Percentiles rank a stretch among this genome's conserved stretches.
phyloP scores from a whole-genome alignment of 2,797 vertebrate genomes.

The Octomys mimax region DNA sequence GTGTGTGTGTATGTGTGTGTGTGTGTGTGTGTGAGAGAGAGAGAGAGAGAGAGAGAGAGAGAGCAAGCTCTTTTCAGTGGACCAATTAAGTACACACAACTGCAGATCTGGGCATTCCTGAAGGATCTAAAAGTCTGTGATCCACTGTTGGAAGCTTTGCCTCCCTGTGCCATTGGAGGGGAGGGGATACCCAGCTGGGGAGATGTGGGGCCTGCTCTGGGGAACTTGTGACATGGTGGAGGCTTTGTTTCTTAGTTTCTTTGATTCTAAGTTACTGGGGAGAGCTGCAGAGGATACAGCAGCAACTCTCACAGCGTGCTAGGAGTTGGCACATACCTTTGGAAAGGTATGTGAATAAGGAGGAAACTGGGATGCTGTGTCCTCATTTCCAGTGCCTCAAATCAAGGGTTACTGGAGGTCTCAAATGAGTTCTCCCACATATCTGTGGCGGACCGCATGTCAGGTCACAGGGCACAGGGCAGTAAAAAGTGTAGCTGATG shows the following conservation, averaged over 20 bases:
- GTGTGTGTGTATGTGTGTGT: no score
- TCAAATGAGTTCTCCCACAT: background rate
- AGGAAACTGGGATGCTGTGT: background rate
- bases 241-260: background rate
- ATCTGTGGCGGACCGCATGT: fast-evolving
- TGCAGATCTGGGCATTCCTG: background rate
- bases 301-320: background rate
- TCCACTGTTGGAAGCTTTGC: background rate
- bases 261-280: background rate
- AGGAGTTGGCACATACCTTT: background rate
- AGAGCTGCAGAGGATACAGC: background rate
- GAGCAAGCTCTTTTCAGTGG: background rate
- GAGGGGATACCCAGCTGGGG: background rate
- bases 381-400: background rate
- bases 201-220: background rate
- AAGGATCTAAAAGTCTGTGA: background rate
- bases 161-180: fast-evolving
- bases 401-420: background rate
- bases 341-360: background rate
- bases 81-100: background rate
- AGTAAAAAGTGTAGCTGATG: background rate
- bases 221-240: background rate
- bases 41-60: no score
- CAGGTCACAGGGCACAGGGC: fast-evolving
- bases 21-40: no score